phyloP scores from a whole-genome alignment of 2,888 invertebrate species.

The Eupithecia pulchellata region DNA sequence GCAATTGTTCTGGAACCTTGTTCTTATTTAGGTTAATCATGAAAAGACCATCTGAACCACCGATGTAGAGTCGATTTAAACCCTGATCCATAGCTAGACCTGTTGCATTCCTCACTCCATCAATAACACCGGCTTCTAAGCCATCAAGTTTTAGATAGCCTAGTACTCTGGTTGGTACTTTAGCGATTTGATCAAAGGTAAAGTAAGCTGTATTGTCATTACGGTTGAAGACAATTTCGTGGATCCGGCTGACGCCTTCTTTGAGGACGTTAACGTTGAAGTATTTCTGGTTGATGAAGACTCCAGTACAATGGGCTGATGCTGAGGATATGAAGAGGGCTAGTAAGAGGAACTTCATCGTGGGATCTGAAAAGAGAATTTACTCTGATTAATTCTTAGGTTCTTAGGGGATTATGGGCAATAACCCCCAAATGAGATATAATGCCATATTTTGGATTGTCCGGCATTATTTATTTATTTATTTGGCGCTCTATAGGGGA shows the following conservation, averaged over 20 bases:
- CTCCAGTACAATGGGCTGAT: slow-evolving; percentile 62
- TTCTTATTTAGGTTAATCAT: slow-evolving; percentile 61
- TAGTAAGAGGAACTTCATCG: slow-evolving; percentile 53
- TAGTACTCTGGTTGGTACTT: slow-evolving; percentile 54
- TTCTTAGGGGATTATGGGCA: too few relatives aligned
- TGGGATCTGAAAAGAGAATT: slow-evolving; percentile 23
- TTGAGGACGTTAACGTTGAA: slow-evolving; percentile 68
- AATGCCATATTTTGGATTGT: too few relatives aligned
- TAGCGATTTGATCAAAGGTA: slow-evolving; percentile 66
- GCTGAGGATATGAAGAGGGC: slow-evolving; percentile 51
- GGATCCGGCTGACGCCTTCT: slow-evolving; percentile 69
- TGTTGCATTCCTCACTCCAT: slow-evolving; percentile 71
- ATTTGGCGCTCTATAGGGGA: too few relatives aligned
- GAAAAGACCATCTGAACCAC: slow-evolving; percentile 69
- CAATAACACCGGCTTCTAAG: slow-evolving; percentile 57
- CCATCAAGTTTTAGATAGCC: slow-evolving; percentile 65
- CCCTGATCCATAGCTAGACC: slow-evolving; percentile 68
- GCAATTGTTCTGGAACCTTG: slow-evolving; percentile 64
- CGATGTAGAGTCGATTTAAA: slow-evolving; percentile 67
- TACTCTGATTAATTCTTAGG: too few relatives aligned
- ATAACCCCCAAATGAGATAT: too few relatives aligned
- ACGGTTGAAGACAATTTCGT: slow-evolving; percentile 62
- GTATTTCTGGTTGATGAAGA: slow-evolving; percentile 65
- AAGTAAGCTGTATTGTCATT: slow-evolving; percentile 73
- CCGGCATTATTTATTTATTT: too few relatives aligned